Evolutionary conservation across 2,888 invertebrate species (phyloP).

Genomic region (Phanerotoma sp.): DNA sequence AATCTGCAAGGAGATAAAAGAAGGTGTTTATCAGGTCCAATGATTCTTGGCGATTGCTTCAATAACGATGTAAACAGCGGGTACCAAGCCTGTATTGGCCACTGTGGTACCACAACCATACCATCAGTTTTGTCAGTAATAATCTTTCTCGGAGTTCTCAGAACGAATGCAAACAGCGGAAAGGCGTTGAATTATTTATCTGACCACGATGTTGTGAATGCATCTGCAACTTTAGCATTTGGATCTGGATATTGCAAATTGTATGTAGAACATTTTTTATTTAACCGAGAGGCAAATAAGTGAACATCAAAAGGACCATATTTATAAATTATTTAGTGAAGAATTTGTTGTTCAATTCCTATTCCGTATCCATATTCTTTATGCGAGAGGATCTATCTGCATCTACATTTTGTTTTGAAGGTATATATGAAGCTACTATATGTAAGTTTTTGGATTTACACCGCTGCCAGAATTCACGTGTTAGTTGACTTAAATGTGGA

Average conservation of each 20-base stretch:
- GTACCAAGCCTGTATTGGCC: conserved; percentile 8
- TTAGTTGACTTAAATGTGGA: conserved; percentile 17
- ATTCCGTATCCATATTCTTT: conserved; percentile 23
- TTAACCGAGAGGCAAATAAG: conserved; percentile 26
- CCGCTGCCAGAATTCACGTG: conserved; percentile 31
- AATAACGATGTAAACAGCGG: too few species aligned
- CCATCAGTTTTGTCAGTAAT: conserved; percentile 20
- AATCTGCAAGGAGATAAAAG: too few species aligned
- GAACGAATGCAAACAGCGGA: conserved; percentile 24
- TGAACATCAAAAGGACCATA: conserved; percentile 24
- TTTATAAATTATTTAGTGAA: conserved; percentile 6
- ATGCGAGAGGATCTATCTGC: conserved; percentile 35
- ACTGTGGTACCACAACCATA: conserved; percentile 22
- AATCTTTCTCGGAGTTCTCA: conserved; percentile 18
- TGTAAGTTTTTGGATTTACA: conserved; percentile 28
- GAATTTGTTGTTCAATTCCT: conserved; percentile 21
- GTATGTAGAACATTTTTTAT: conserved; percentile 29
- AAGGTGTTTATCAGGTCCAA: too few species aligned
- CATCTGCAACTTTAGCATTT: conserved; percentile 17
- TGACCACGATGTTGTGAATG: conserved; percentile 28
- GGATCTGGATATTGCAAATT: conserved; percentile 18
- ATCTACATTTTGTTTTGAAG: conserved; percentile 29
- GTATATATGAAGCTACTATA: conserved; percentile 33
- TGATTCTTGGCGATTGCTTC: too few species aligned
- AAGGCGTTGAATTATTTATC: conserved; percentile 26